phyloP scores from a whole-genome alignment of 2,797 vertebrate genomes.

The Neopelma chrysocephalum region DNA sequence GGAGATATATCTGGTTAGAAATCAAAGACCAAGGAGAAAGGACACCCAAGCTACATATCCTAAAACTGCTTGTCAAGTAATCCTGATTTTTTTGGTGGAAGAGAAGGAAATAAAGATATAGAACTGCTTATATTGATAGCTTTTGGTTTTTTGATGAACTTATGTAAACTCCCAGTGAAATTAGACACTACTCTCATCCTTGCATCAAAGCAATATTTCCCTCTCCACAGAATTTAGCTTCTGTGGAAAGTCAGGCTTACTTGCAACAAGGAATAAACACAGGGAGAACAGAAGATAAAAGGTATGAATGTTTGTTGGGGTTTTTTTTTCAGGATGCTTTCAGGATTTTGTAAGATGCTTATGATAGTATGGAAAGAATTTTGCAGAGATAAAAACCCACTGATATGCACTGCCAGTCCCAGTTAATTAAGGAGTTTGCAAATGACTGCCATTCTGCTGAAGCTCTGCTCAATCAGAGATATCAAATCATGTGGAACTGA shows the following conservation, averaged over 20 bases:
- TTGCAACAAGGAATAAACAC: not conserved
- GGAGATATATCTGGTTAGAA: not conserved
- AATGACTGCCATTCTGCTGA: not conserved
- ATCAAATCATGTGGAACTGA: not conserved
- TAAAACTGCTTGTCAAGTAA: not conserved
- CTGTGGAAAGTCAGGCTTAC: not conserved
- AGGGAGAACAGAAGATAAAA: not conserved
- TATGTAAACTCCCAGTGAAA: not conserved
- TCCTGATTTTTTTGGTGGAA: not conserved
- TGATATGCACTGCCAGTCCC: not conserved
- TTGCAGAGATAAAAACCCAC: not conserved
- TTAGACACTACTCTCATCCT: not conserved
- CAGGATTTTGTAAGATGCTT: not conserved
- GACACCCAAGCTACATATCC: not conserved
- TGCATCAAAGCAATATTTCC: not conserved
- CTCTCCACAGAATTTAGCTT: not conserved
- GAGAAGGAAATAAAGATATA: not conserved
- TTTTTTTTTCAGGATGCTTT: not conserved
- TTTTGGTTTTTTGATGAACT: not conserved
- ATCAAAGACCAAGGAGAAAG: not conserved
- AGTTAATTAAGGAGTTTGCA: not conserved
- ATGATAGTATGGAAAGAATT: not conserved
- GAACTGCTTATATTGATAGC: not conserved
- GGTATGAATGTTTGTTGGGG: rapidly evolving
- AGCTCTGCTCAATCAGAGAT: not conserved